Evolutionary conservation across 1,140 invertebrate species (phyloP), one percentile per base, ranked within the genome.

Genomic region (Zophobas atratus): DNA sequence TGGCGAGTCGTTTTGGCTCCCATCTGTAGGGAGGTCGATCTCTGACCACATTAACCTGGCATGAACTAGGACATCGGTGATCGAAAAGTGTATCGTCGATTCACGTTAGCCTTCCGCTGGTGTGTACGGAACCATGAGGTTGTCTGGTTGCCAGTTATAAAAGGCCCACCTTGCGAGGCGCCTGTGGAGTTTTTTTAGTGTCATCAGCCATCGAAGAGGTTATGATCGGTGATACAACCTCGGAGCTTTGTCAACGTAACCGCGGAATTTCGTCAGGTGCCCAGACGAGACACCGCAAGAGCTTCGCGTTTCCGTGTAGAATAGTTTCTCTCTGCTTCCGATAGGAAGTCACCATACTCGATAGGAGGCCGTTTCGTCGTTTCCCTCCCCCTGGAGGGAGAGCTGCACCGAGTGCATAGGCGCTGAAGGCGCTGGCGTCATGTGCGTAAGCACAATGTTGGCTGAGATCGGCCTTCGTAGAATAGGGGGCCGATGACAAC

Each of bases 391-490:
- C 85, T 87, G 84, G 0, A 84, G n/a, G 4, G 35, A 87, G 71
- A 49, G 81, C 84, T n/a, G 85, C 85, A 35, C 84, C 85, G 0
- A 87, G 35, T 1, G 84, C 84, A 57, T 80, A n/a, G n/a, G n/a
- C n/a, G n/a, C n/a, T n/a, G n/a, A n/a, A 4, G 89, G 71, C 82
- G 90, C 89, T n/a, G 90, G 60, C 0, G 85, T 85, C 1, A 84
- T n/a, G 82, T 77, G 89, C 89, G 36, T 81, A 88, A n/a, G 79
- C 2, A 81, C 77, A 2, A 0, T 82, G 82, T 48, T 81, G 75
- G 0, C 36, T 80, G 4, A 77, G 55, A 51, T 84, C 79, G 8
- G 83, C 84, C 67, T 84, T 39, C 49, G 39, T 38, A 81, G 39
- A 8, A 78, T 20, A 39, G n/a, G 77, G 76, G 1, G 80, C 56